Conservation (phyloP, 2,888 invertebrate genomes). For the Lasioglossum malachurum region DNA sequence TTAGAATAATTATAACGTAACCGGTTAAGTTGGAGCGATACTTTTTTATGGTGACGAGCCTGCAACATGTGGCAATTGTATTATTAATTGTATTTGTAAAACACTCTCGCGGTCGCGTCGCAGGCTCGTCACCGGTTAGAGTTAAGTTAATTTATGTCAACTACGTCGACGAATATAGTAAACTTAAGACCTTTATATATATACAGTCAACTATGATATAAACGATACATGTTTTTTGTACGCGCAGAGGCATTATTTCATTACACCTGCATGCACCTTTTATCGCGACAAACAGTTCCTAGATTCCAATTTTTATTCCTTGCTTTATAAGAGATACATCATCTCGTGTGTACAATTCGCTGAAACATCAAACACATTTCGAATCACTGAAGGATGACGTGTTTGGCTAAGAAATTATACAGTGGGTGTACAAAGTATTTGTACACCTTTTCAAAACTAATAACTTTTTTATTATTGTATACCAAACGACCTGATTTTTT, state of each 20-base stretch:
- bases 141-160: constrained; percentile 79
- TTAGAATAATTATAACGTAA: constrained; percentile 38
- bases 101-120: constrained; percentile 47
- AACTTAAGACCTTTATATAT: constrained; percentile 78
- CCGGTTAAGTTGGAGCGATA: constrained; percentile 50
- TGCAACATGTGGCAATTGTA: constrained; percentile 66
- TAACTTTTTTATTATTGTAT: no score
- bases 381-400: neutral
- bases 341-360: neutral
- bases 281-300: neutral
- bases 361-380: neutral
- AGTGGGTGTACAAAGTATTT: no score
- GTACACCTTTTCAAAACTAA: no score
- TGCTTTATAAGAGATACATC: neutral
- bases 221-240: constrained; percentile 83
- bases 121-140: constrained; percentile 70
- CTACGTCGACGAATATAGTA: constrained; percentile 69
- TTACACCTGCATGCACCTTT: neutral
- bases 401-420: neutral
- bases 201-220: constrained; percentile 79
- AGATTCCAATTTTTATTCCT: neutral
- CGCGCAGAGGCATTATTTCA: constrained; percentile 31
- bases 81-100: constrained; percentile 54
- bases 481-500: no score
- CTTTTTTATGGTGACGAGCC: constrained; percentile 60